Percentiles rank a stretch among this genome's conserved stretches.
These are phyloP conservation scores for Suillia variegata DNA, from an alignment of 2,888 invertebrate species.

Conservation along the genomic window DNA sequence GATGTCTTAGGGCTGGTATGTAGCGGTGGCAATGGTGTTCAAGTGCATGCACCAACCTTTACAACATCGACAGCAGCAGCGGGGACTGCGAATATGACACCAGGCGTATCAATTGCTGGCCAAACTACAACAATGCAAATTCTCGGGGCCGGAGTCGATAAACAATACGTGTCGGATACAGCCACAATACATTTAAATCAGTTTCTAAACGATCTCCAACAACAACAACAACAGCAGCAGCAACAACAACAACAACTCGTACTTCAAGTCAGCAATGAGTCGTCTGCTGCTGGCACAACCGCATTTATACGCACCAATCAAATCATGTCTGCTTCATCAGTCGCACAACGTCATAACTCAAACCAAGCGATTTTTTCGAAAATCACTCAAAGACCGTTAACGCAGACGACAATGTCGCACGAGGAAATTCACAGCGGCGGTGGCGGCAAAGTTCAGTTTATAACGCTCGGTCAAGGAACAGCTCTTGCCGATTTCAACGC, in stretches of 20 bases:
- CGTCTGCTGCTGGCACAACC: no score
- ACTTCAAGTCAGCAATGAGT: not conserved
- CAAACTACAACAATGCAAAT: no score
- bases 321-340: no score
- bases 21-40: slow-evolving; percentile 10
- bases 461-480: slow-evolving; percentile 19
- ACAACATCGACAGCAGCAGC: not conserved
- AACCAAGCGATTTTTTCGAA: slow-evolving; percentile 2
- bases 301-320: no score
- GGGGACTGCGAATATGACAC: not conserved
- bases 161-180: slow-evolving; percentile 19
- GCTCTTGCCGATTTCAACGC: not conserved
- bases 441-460: slow-evolving; percentile 19
- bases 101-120: no score
- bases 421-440: not conserved
- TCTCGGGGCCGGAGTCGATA: no score
- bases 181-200: slow-evolving; percentile 41
- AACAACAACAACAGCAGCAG: slow-evolving; percentile 13
- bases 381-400: no score
- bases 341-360: not conserved
- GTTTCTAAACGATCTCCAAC: slow-evolving; percentile 42
- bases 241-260: not conserved
- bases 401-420: not conserved
- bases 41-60: slow-evolving; percentile 15
- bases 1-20: slow-evolving; percentile 12